A percentile compares a stretch with the other conserved stretches of the same genome.
Evolutionary conservation across 2,888 invertebrate genomes (phyloP).

Genomic region (Galerucella pusilla): DNA sequence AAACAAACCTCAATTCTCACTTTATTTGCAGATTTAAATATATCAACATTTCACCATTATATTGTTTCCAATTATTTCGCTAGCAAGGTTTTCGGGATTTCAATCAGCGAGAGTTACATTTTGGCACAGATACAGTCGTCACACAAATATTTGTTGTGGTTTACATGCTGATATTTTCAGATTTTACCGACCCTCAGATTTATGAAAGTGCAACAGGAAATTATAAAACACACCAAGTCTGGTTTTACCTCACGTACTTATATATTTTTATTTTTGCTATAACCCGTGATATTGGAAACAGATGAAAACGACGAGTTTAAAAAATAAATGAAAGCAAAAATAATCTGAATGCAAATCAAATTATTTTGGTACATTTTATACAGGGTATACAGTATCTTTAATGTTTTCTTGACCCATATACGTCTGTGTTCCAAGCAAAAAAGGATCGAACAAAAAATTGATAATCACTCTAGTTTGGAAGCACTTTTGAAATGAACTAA

Average conservation of each 20-base stretch:
- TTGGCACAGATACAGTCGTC: slow-evolving; percentile 29
- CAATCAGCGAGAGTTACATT: slow-evolving; percentile 19
- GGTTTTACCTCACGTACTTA: neutral
- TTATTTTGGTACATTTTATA: too few relatives aligned
- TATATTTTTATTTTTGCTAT: neutral
- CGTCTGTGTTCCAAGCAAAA: too few relatives aligned
- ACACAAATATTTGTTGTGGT: slow-evolving; percentile 37
- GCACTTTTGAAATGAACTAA: too few relatives aligned
- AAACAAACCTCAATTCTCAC: slow-evolving; percentile 14
- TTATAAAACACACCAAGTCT: slow-evolving; percentile 11
- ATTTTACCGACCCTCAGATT: slow-evolving; percentile 35
- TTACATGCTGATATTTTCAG: slow-evolving; percentile 39
- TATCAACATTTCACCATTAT: slow-evolving; percentile 13
- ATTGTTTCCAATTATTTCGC: slow-evolving; percentile 21
- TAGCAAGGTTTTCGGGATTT: slow-evolving; percentile 15
- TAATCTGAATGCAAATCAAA: too few relatives aligned
- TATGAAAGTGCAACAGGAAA: slow-evolving; percentile 34
- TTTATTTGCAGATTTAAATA: slow-evolving; percentile 13
- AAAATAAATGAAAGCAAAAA: too few relatives aligned
- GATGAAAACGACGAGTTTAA: neutral
- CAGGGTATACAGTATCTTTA: too few relatives aligned
- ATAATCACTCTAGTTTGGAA: too few relatives aligned
- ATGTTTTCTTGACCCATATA: too few relatives aligned
- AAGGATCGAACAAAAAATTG: too few relatives aligned
- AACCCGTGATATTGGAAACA: neutral